A percentile compares a stretch with the other conserved stretches of the same genome.
Evolutionary conservation across 2,113 vertebrate genomes (phyloP).

Genomic region (Tragelaphus imberbis): DNA sequence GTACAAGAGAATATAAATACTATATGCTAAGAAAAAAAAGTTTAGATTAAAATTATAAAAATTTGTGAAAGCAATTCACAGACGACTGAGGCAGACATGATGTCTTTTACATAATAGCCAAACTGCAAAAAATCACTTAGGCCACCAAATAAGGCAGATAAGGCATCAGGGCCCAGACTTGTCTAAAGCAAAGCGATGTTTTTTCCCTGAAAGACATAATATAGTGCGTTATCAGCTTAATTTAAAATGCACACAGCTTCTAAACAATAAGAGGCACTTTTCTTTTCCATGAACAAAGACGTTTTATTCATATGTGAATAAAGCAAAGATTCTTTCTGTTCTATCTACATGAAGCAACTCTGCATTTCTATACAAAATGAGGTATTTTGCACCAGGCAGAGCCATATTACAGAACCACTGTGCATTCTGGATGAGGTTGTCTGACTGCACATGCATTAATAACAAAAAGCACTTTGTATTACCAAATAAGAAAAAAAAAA

Average conservation of each 20-base stretch:
- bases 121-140: background rate
- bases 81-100: background rate
- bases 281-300: conserved; percentile 67
- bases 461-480: conserved; percentile 78
- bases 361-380: conserved; percentile 71
- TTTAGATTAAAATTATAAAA: background rate
- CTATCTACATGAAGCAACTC: conserved; percentile 57
- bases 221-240: background rate
- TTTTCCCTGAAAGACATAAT: background rate
- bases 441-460: conserved; percentile 42
- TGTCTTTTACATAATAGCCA: background rate
- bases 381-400: conserved; percentile 78
- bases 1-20: background rate
- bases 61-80: background rate
- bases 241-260: conserved; percentile 31
- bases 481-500: background rate
- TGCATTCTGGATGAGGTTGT: conserved; percentile 59
- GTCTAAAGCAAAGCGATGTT: background rate
- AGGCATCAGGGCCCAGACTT: background rate
- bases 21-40: background rate
- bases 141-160: background rate
- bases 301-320: conserved; percentile 72
- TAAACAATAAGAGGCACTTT: conserved; percentile 58
- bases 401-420: conserved; percentile 47
- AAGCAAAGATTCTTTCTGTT: conserved; percentile 61